Conservation (phyloP, 2,113 vertebrate species). For the Labrus mixtus region DNA sequence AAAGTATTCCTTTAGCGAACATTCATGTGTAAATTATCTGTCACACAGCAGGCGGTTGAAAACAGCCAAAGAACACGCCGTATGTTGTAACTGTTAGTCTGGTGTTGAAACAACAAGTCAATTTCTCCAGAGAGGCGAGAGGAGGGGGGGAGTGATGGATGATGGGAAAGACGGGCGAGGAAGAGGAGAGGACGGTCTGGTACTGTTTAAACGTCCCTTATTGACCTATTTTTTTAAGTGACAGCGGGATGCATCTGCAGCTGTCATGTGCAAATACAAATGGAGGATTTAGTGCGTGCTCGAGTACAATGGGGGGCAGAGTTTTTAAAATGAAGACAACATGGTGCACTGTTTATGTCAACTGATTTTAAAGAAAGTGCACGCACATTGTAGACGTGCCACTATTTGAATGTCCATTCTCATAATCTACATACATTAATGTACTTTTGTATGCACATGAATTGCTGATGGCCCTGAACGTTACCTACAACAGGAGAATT, state of each 20-base stretch:
- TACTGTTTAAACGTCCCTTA: slow-evolving; percentile 31
- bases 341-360: slow-evolving; percentile 31
- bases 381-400: no score
- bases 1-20: not conserved
- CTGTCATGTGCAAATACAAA: slow-evolving; percentile 36
- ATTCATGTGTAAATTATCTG: not conserved
- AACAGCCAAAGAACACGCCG: slow-evolving; percentile 3
- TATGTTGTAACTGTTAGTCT: not conserved
- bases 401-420: no score
- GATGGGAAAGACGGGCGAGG: not conserved
- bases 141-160: slow-evolving; percentile 1
- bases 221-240: slow-evolving; percentile 39
- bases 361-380: no score
- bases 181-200: slow-evolving; percentile 34
- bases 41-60: not conserved
- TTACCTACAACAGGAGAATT: no score
- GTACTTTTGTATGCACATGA: no score
- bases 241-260: slow-evolving; percentile 28
- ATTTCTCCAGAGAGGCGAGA: not conserved
- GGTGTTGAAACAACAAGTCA: slow-evolving; percentile 13
- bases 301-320: slow-evolving; percentile 11
- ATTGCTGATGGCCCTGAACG: no score
- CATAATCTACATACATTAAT: no score
- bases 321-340: slow-evolving; percentile 13
- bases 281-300: slow-evolving; percentile 32